Percentiles rank a stretch among this genome's conserved stretches.
phyloP scores from a whole-genome alignment of 2,113 vertebrate species.

The Diadophis punctatus region DNA sequence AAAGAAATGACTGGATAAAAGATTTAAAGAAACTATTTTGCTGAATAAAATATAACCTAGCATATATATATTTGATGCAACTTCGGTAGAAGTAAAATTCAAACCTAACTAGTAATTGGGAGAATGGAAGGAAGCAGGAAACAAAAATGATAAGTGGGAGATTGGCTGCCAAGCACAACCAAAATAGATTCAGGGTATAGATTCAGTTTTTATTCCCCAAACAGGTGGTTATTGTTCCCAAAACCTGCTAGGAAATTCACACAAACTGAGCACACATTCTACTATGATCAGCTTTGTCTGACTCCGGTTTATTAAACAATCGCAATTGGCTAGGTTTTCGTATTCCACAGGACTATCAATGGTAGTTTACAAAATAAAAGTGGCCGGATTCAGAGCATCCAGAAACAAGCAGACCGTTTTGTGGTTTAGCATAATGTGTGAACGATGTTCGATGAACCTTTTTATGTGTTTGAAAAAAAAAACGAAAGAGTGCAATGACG shows the following conservation, averaged over 20 bases:
- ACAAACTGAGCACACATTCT: background rate
- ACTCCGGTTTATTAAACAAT: background rate
- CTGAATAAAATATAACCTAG: background rate
- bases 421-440: background rate
- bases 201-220: background rate
- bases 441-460: background rate
- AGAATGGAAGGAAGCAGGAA: background rate
- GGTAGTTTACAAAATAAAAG: background rate
- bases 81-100: background rate
- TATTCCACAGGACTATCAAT: background rate
- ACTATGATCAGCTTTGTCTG: background rate
- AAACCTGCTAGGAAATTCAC: background rate
- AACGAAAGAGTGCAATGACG: background rate
- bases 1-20: background rate
- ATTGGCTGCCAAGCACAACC: background rate
- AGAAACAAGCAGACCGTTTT: background rate
- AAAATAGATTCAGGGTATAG: background rate
- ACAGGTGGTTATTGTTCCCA: background rate
- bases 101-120: background rate
- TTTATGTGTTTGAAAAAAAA: background rate
- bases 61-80: background rate
- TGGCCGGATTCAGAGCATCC: background rate
- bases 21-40: background rate
- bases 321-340: background rate
- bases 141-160: background rate